Base-by-base conservation (phyloP, 2,888 invertebrate species). In the Idaea dimidiata region DNA sequence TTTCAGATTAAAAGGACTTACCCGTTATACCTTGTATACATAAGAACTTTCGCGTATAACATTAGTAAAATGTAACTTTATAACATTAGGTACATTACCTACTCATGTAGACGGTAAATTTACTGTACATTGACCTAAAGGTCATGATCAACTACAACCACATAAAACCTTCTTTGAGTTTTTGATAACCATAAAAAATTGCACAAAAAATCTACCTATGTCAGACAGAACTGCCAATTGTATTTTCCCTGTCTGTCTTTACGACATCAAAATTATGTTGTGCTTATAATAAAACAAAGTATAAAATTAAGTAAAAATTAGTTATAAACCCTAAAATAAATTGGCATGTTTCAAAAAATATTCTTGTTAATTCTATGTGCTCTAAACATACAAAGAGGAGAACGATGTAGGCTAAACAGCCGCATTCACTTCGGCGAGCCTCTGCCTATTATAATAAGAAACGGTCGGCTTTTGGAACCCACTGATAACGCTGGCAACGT, bases 401-500 rank as follows among this genome's bases (percentile, higher is more conserved):
- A 76, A 33, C 77, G 77, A 71, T 92, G 91, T 62, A 71, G 66
- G 17, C 68, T 92, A 0, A 85, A 90, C 57, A 74, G 83, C 0
- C 73, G 89, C 17, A 64, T 70, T 8, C 78, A 91, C 67, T 91
- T 92, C 17, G 71, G 78, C 0, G 79, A 91, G 71, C 89, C 89
- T 0, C 75, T 87, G 0, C 91, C 91, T 0, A 70, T 90, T 0
- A 80, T 91, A 14, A 55, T 92, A 43, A 81, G 79, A 62, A 67
- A 89, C 59, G 86, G 80, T 0, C 71, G 60, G 54, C 78, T 90
- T 5, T 62, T 92, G 54, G 89, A 91, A 66, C 91, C 91, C 0
- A 82, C 78, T 14, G 88, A 89, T 61, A 67, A 62, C 1, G 63
- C 69, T 18, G 91, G 91, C 0, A 86, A 87, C 54, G 72, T 91